Evolutionary conservation across 2,797 vertebrate species (phyloP).

Genomic region (Xiphophorus birchmanni): DNA sequence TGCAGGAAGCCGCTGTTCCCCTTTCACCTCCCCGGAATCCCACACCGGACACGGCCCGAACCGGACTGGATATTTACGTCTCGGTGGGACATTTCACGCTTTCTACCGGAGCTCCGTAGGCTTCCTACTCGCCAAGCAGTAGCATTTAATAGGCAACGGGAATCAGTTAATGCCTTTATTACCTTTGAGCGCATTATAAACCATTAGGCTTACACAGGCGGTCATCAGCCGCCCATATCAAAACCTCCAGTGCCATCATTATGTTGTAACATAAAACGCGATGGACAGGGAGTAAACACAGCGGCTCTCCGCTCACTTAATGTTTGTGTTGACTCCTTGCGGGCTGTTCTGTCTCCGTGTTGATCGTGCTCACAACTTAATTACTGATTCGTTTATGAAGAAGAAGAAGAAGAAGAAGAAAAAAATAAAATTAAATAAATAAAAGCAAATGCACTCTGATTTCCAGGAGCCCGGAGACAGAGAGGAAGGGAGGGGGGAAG

Average conservation of each 20-base stretch:
- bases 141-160: conserved; percentile 49
- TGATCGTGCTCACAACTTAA: conserved; percentile 36
- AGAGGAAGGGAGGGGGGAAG: conserved; percentile 53
- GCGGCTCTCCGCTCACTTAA: conserved; percentile 39
- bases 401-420: not conserved
- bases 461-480: conserved; percentile 54
- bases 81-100: conserved; percentile 73
- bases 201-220: conserved; percentile 21
- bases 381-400: conserved; percentile 12
- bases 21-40: conserved; percentile 38
- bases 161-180: conserved; percentile 54
- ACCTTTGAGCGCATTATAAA: conserved; percentile 42
- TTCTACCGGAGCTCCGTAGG: conserved; percentile 33
- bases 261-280: conserved; percentile 54
- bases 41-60: conserved; percentile 54
- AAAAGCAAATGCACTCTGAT: conserved; percentile 44
- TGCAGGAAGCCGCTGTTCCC: conserved; percentile 60
- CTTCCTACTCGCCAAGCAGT: conserved; percentile 17
- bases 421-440: not conserved
- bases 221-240: conserved; percentile 46
- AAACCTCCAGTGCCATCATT: conserved; percentile 44
- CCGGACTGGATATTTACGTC: conserved; percentile 53
- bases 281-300: conserved; percentile 55
- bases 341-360: not conserved
- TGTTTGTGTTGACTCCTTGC: conserved; percentile 7